Conservation (phyloP, 1,140 invertebrate genomes). For the Drosophila rufa region DNA sequence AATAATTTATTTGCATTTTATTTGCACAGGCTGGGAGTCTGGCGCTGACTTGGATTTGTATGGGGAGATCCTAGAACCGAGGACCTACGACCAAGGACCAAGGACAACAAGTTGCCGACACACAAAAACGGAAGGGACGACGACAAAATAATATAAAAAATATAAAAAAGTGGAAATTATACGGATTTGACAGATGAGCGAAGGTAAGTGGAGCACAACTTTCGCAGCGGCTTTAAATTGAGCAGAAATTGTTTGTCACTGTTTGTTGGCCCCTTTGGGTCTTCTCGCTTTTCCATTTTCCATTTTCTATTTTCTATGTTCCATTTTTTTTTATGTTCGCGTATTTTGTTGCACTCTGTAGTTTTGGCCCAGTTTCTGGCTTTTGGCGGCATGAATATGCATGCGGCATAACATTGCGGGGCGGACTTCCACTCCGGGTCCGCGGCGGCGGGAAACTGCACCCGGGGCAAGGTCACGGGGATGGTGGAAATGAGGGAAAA, state of each 20-base stretch:
- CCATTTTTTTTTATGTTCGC: conserved; percentile 14
- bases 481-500: neutral
- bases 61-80: conserved; percentile 5
- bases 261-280: conserved; percentile 61
- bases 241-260: conserved; percentile 70
- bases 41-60: conserved; percentile 27
- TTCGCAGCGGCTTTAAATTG: conserved; percentile 67
- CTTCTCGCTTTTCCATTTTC: conserved; percentile 25
- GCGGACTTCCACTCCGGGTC: conserved; percentile 3
- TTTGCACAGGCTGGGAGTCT: conserved; percentile 50
- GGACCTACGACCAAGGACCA: conserved; percentile 22
- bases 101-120: conserved; percentile 71
- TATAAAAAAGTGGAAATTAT: conserved; percentile 58
- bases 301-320: conserved; percentile 9
- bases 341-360: conserved; percentile 36
- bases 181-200: conserved; percentile 78
- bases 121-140: conserved; percentile 29
- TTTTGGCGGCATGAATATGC: conserved; percentile 76
- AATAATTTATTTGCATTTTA: conserved; percentile 80
- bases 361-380: conserved; percentile 52
- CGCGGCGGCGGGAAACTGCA: neutral
- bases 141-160: conserved; percentile 6
- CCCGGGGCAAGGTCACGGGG: conserved; percentile 56
- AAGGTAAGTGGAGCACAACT: conserved; percentile 28
- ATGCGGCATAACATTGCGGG: conserved; percentile 57